Evolutionary conservation across 2,888 invertebrate genomes (phyloP), one percentile per base, ranked within the genome.

Genomic region (Synergus laeviventris): DNA sequence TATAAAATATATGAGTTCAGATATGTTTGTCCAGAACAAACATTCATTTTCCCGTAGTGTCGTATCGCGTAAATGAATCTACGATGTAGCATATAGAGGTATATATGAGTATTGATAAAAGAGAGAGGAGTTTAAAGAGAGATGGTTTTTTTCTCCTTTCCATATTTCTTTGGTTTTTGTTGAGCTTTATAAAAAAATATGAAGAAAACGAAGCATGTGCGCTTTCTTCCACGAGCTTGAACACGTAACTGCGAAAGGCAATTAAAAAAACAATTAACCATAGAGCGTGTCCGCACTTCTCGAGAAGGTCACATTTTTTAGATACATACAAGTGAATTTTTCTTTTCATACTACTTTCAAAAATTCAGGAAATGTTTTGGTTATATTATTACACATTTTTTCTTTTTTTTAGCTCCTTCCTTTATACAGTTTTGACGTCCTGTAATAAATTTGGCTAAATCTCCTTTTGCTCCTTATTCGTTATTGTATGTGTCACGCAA

Each of bases 401-500:
- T n/a, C 54, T 54, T 16, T 61, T 24, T 61, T 61, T 49, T 9
- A 49, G 49, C n/a, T 49, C 1, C 9, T 18, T 31, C 2, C 61
- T 36, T 61, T 1, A 31, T 31, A 36, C 31, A 31, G n/a, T 61
- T 61, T 61, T 61, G n/a, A 61, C 9, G 1, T 16, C 4, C 14
- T n/a, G n/a, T 36, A 31, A 61, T 61, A 61, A 61, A 61, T 36
- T 36, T 61, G 7, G 16, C 2, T n/a, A 61, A 36, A 36, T 61
- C 61, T 61, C 8, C 61, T 54, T 60, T 61, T 9, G 24, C 16
- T 36, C 61, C 36, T 61, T 61, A 61, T 61, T 61, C 61, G 16
- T 61, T 61, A 61, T 61, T 61, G 36, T 61, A 61, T 61, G 16
- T 31, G 36, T 36, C 31, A 61, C 60, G 24, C 61, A n/a, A 61